These are phyloP conservation scores for Chamaea fasciata DNA, from an alignment of 2,113 vertebrate genomes.

Conservation along the genomic window DNA sequence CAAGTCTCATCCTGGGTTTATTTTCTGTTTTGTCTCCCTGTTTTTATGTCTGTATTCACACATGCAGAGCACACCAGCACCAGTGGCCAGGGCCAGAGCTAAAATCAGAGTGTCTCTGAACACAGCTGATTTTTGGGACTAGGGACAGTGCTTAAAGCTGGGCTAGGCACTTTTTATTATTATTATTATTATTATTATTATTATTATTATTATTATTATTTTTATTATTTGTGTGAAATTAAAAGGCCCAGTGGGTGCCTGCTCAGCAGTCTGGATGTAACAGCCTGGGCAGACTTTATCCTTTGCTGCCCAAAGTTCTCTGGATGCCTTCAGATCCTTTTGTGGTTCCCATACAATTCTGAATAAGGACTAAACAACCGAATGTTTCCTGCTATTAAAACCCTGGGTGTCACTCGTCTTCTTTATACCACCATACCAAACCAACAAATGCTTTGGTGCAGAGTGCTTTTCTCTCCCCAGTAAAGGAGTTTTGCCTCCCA, in stretches of 20 bases:
- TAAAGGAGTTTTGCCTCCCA: neutral
- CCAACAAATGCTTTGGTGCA: neutral
- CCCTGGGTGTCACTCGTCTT: neutral
- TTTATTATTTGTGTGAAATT: rapidly evolving
- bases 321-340: neutral
- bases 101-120: neutral
- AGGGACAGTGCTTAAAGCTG: neutral
- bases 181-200: too few species aligned
- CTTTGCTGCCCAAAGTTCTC: neutral
- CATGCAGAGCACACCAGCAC: neutral
- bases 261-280: neutral
- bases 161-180: too few species aligned
- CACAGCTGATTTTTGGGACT: neutral
- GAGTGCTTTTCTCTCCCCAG: neutral
- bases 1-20: neutral
- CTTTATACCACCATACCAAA: neutral
- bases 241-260: neutral
- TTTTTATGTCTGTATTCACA: neutral
- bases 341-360: neutral
- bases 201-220: too few species aligned
- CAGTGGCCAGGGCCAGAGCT: rapidly evolving
- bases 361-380: neutral
- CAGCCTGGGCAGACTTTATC: neutral
- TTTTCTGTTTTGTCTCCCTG: neutral
- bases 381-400: neutral